A percentile compares a stretch with the other conserved stretches of the same genome.
phyloP scores from a whole-genome alignment of 2,888 invertebrate genomes.

The Sycophila texana region DNA sequence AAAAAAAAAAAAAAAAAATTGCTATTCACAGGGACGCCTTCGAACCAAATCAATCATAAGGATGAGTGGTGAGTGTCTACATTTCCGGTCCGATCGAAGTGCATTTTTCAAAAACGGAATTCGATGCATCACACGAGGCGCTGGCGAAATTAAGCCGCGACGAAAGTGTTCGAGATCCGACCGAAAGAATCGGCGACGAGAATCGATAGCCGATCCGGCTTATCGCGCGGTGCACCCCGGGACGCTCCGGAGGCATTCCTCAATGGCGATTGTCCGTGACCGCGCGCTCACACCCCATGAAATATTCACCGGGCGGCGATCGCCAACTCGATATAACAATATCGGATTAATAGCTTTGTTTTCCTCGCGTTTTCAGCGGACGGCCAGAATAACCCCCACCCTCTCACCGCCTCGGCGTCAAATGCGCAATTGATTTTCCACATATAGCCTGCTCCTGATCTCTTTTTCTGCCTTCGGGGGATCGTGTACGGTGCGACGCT shows the following conservation, averaged over 20 bases:
- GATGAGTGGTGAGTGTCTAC: too few relatives aligned
- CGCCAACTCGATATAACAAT: conserved; percentile 66
- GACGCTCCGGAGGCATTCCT: conserved; percentile 19
- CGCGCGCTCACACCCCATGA: conserved; percentile 47
- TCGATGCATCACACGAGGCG: too few relatives aligned
- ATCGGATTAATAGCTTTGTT: conserved; percentile 69
- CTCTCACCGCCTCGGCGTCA: not conserved
- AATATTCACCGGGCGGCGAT: conserved; percentile 62
- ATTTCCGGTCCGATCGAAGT: too few relatives aligned
- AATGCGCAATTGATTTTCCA: conserved; percentile 37
- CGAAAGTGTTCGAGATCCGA: too few relatives aligned
- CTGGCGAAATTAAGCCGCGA: too few relatives aligned
- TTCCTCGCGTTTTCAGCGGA: conserved; percentile 58
- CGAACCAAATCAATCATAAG: too few relatives aligned
- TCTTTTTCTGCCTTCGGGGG: too few relatives aligned
- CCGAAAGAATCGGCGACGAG: not conserved
- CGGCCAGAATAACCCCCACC: too few relatives aligned
- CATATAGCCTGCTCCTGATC: not conserved
- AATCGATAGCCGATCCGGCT: conserved; percentile 20
- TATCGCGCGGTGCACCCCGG: not conserved
- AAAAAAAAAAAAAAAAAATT: too few relatives aligned
- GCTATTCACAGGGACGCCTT: too few relatives aligned
- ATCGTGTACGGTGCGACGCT: too few relatives aligned
- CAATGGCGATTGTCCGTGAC: conserved; percentile 9
- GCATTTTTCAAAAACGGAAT: too few relatives aligned